These are phyloP conservation scores for Aromia moschata DNA, from an alignment of 2,888 invertebrate species.

Conservation along the genomic window DNA sequence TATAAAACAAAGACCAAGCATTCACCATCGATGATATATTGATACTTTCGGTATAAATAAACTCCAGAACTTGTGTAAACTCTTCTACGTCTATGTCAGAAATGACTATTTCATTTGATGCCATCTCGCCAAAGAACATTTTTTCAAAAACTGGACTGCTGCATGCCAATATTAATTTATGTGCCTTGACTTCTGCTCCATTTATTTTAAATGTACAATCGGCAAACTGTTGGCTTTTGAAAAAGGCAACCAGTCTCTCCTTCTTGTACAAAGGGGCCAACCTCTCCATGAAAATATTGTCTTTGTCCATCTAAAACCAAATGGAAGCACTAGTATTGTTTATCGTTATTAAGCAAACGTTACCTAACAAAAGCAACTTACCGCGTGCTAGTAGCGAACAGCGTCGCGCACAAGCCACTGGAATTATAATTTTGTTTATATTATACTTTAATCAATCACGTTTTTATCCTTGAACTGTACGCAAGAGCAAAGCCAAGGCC, in stretches of 20 bases:
- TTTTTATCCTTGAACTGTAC: conserved; percentile 52
- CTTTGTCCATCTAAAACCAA: conserved; percentile 33
- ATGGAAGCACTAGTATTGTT: conserved; percentile 2
- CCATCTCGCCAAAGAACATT: conserved; percentile 73
- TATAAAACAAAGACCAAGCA: conserved; percentile 72
- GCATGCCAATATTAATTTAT: conserved; percentile 71
- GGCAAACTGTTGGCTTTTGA: conserved; percentile 40
- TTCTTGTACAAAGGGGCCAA: conserved; percentile 28
- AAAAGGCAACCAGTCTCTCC: conserved; percentile 32
- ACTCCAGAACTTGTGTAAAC: conserved; percentile 70
- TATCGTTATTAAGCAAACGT: conserved; percentile 1
- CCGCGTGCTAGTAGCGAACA: conserved; percentile 22
- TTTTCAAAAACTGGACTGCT: conserved; percentile 76
- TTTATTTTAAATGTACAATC: conserved; percentile 70
- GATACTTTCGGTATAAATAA: conserved; percentile 71
- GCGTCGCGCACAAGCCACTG: conserved; percentile 31
- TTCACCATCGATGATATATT: conserved; percentile 67
- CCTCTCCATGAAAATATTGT: conserved; percentile 27
- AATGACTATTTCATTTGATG: conserved; percentile 64
- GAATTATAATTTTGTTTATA: conserved; percentile 34
- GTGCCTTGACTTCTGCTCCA: conserved; percentile 67
- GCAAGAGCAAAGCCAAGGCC: conserved; percentile 52
- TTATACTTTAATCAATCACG: conserved; percentile 31
- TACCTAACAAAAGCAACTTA: conserved; percentile 25
- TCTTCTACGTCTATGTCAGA: conserved; percentile 70